These are phyloP conservation scores for Falco concolor DNA, from an alignment of 2,797 vertebrate genomes.

Conservation along the genomic window DNA sequence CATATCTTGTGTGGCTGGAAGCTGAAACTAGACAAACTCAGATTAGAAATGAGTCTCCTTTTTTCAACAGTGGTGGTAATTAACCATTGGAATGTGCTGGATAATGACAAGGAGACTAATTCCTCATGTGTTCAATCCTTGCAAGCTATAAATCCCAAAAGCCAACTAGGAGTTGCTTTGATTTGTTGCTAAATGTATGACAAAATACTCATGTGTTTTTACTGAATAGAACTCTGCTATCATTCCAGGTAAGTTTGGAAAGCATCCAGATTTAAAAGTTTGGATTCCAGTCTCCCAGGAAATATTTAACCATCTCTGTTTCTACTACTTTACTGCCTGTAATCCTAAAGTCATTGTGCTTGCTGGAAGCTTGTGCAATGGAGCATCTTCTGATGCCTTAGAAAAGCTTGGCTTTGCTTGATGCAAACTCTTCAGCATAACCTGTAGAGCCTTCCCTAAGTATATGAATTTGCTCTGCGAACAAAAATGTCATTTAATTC, in stretches of 20 bases:
- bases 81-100: neutral
- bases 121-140: neutral
- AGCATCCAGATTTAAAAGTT: neutral
- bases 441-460: neutral
- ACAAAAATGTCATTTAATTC: neutral
- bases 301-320: neutral
- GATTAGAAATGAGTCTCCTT: neutral
- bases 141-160: neutral
- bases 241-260: neutral
- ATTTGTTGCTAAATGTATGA: neutral
- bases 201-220: neutral
- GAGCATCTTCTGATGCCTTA: neutral
- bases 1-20: neutral
- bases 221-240: neutral
- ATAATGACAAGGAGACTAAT: neutral
- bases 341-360: neutral
- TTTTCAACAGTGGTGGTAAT: neutral
- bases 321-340: neutral
- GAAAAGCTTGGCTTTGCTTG: neutral
- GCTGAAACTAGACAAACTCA: neutral
- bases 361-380: neutral
- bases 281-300: neutral
- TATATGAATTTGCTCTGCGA: neutral
- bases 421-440: neutral
- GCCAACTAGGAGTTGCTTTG: neutral